Percentiles rank a stretch among this genome's conserved stretches.
These are phyloP conservation scores for Pogonomyrmex barbatus DNA, from an alignment of 1,140 invertebrate genomes.

Conservation along the genomic window DNA sequence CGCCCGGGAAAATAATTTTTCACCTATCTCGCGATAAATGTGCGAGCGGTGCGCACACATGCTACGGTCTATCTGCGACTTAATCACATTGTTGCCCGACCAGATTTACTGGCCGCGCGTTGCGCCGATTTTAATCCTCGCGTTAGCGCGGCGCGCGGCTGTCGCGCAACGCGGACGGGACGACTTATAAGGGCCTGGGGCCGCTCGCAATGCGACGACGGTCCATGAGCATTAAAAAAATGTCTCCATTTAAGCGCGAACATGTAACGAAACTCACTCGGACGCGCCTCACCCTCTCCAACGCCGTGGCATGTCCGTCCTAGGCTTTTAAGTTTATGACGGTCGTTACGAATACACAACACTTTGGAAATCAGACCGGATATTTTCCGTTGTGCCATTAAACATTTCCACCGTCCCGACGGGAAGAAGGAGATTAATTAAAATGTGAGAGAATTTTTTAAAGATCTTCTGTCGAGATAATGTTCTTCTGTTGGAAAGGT, in stretches of 20 bases:
- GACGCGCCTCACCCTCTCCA: not conserved
- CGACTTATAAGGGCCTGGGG: conserved; percentile 28
- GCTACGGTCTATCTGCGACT: conserved; percentile 35
- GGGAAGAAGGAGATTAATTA: conserved; percentile 1
- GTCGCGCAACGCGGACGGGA: not conserved
- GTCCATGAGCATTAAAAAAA: conserved; percentile 29
- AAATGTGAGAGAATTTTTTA: conserved; percentile 14
- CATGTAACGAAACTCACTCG: conserved; percentile 19
- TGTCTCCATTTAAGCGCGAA: conserved; percentile 52
- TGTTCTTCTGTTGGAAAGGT: not conserved
- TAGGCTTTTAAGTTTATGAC: conserved; percentile 46
- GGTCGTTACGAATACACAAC: conserved; percentile 26
- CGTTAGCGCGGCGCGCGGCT: not conserved
- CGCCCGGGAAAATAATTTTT: conserved; percentile 55
- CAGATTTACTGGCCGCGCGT: conserved; percentile 48
- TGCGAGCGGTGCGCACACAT: not conserved
- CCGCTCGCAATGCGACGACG: not conserved
- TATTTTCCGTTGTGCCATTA: conserved; percentile 18
- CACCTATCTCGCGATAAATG: conserved; percentile 54
- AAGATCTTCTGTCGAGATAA: conserved; percentile 10
- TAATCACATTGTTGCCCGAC: conserved; percentile 54
- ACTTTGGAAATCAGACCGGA: conserved; percentile 34
- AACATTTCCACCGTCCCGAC: conserved; percentile 13
- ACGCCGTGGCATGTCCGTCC: not conserved
- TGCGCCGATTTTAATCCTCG: conserved; percentile 54